These are phyloP conservation scores for Lithophane semibrunnea DNA, from an alignment of 2,888 invertebrate genomes.

Conservation along the genomic window DNA sequence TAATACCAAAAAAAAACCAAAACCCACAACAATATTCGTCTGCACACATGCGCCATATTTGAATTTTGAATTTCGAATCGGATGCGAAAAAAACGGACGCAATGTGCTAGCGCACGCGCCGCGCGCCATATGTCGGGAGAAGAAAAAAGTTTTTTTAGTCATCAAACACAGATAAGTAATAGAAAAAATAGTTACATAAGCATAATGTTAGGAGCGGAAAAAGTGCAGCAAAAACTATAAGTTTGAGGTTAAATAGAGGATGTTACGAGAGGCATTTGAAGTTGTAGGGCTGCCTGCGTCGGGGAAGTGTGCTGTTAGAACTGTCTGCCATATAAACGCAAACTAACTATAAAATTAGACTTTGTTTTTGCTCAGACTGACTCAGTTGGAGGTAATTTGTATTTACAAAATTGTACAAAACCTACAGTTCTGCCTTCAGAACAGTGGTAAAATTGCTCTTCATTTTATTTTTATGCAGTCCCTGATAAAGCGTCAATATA, in stretches of 20 bases:
- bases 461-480: not conserved
- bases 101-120: slow-evolving; percentile 89
- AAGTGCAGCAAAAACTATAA: slow-evolving; percentile 81
- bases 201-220: slow-evolving; percentile 89
- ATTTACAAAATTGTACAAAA: not conserved
- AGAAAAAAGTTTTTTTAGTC: slow-evolving; percentile 82
- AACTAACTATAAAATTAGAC: not conserved
- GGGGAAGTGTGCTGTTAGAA: not conserved
- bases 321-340: not conserved
- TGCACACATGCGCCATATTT: slow-evolving; percentile 86
- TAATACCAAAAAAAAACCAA: slow-evolving; percentile 76
- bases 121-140: slow-evolving; percentile 81
- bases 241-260: slow-evolving; percentile 87
- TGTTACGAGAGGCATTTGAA: slow-evolving; percentile 75
- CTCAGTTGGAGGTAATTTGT: not conserved
- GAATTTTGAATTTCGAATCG: slow-evolving; percentile 86
- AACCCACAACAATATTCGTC: slow-evolving; percentile 78
- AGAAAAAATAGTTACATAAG: slow-evolving; percentile 89
- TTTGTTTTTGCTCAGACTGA: not conserved
- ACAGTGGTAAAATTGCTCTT: not conserved
- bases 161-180: slow-evolving; percentile 87
- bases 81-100: slow-evolving; percentile 89
- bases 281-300: slow-evolving; percentile 55
- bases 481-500: not conserved
- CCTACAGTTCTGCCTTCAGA: no score